Percentiles rank a stretch among this genome's conserved stretches.
Conservation (phyloP, 2,797 vertebrate genomes). For the Notolepis coatsorum region DNA sequence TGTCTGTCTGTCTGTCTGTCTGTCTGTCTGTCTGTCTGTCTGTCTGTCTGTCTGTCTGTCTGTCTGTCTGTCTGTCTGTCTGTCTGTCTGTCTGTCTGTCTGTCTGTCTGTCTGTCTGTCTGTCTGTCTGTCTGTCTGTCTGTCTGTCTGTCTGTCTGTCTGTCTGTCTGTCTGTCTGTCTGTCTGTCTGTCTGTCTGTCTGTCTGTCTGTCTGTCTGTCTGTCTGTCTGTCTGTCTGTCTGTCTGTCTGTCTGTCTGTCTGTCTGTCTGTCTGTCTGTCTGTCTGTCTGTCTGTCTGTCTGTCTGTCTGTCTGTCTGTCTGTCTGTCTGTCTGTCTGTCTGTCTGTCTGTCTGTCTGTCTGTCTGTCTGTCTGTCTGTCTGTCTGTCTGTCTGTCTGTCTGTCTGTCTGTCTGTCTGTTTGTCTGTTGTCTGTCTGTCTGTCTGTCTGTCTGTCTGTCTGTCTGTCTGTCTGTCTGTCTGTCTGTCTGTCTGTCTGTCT, state of each 20-base stretch:
- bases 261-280: conserved; percentile 33
- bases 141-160: conserved; percentile 37
- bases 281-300: conserved; percentile 3
- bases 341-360: conserved; percentile 18
- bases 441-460: not conserved
- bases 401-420: no score
- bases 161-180: conserved; percentile 7
- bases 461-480: not conserved
- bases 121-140: conserved; percentile 32
- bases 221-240: not conserved
- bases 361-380: conserved; percentile 25
- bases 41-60: conserved; percentile 29
- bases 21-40: conserved; percentile 44
- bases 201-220: conserved; percentile 39
- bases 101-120: conserved; percentile 23
- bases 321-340: conserved; percentile 29
- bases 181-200: conserved; percentile 35
- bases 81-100: conserved; percentile 39
- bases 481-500: conserved; percentile 31
- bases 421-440: no score
- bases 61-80: conserved; percentile 18
- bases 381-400: no score
- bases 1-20: conserved; percentile 3
- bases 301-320: conserved; percentile 44
- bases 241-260: conserved; percentile 46